Base-by-base conservation (phyloP, 2,797 vertebrate genomes). In the Acropternis orthonyx region DNA sequence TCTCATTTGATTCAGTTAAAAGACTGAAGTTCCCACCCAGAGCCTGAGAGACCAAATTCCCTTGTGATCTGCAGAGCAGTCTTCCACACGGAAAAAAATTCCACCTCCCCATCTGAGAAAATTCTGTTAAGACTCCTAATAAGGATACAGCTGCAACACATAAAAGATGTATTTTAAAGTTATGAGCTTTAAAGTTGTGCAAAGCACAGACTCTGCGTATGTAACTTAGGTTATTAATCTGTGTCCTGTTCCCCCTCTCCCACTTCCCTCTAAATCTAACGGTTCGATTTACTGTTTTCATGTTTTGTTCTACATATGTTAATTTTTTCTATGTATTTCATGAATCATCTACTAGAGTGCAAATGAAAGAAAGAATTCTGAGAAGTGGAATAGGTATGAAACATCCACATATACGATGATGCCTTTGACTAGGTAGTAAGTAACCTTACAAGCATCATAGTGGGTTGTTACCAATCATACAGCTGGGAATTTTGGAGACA, bases 381-480 rank as follows among this genome's bases (percentile, higher is more conserved):
- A 28, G 6, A 49, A 22, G 10, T 54, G 8, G 14, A 74, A 48
- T 23, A 80, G 15, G 17, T 30, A n/a, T 10, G 17, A 69, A 84
- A 43, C 4, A 43, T 46, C 7, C 51, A 62, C 2, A 2, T 1
- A 4, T 28, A 54, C 1, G 6, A 6, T 63, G 39, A 55, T 85
- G 13, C 2, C 39, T 16, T 36, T 32, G 36, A 15, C 6, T 59
- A 4, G 12, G 12, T 23, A 52, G 14, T 30, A 52, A 85, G 27
- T 15, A 73, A 82, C 7, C 4, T 52, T 36, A 27, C 2, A 10
- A 30, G 1, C 6, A 56, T 15, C 32, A 17, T 13, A n/a, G 6
- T 12, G 7, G 36, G 12, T 41, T 22, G 2, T 3, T 51, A 44
- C 15, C 18, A 71, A 20, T 52, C 16, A 44, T 17, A 44, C 0